phyloP scores from a whole-genome alignment of 2,113 vertebrate genomes.

The Dipodomys merriami region DNA sequence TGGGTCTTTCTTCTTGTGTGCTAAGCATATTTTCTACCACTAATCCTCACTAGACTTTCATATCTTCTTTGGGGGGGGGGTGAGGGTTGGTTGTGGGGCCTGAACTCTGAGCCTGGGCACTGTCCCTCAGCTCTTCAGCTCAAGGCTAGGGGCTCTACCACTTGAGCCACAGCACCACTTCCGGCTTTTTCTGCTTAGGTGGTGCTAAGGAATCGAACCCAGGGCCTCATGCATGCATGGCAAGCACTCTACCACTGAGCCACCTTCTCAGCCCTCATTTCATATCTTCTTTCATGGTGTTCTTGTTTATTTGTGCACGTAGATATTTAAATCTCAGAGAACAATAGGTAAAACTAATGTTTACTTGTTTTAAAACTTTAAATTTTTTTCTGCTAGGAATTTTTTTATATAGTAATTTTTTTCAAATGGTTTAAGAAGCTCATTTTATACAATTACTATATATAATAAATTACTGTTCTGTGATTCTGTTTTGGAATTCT shows the following conservation, averaged over 20 bases:
- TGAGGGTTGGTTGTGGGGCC: too few relatives aligned
- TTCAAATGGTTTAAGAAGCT: background rate
- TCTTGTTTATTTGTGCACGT: background rate
- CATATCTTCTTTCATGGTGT: constrained; percentile 1
- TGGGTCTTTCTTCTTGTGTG: background rate
- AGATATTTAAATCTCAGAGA: constrained; percentile 17
- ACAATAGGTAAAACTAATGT: background rate
- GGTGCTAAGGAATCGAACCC: too few relatives aligned
- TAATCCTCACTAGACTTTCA: background rate
- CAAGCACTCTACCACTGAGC: too few relatives aligned
- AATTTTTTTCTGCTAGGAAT: background rate
- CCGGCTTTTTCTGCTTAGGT: too few relatives aligned
- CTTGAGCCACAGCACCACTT: too few relatives aligned
- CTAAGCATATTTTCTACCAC: background rate
- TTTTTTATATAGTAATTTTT: constrained; percentile 37
- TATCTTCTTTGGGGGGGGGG: background rate
- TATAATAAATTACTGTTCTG: background rate
- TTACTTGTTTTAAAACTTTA: constrained; percentile 21
- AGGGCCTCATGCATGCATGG: too few relatives aligned
- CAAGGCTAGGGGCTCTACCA: too few relatives aligned
- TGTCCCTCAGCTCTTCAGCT: too few relatives aligned
- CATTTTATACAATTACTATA: background rate
- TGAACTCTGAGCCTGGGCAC: too few relatives aligned
- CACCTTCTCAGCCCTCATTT: background rate
- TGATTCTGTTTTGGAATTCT: constrained; percentile 45